Base-by-base conservation (phyloP, 2,797 vertebrate genomes). In the Alcedo atthis region DNA sequence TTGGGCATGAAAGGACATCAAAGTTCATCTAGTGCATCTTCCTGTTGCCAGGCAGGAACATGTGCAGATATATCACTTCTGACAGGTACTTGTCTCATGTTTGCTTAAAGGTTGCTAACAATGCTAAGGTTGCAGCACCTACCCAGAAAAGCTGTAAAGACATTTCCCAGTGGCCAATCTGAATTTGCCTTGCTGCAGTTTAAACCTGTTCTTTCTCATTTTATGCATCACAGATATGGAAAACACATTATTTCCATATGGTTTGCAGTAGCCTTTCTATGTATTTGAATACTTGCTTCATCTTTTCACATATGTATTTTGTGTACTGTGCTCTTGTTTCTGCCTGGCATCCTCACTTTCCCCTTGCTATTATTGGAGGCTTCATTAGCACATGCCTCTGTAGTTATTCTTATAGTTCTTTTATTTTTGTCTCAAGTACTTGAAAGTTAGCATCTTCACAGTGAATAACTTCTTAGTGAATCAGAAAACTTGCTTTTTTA, bases 61-160 rank as follows among this genome's bases (percentile, higher is more conserved):
- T 2, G 35, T 73, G 25, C 69, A 81, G 70, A 48, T 71, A 40
- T 26, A 87, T 87, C 62, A 20, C 33, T 92, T 85, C 69, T 90
- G 86, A 87, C 86, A 90, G 81, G 57, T 85, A 68, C 18, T 63
- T 55, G 33, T 57, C 61, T 87, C 18, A 4, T 54, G 37, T 43
- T 89, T 90, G 81, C 54, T 77, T 87, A 75, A 71, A 78, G 54
- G 32, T 62, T 93, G 42, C 53, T 87, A 74, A 74, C 76, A 89
- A 43, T 46, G 33, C 42, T 58, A 22, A 69, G 37, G 54, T 87
- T 87, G 33, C 4, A 7, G 42, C 64, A 68, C 8, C n/a, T 78
- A 62, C 66, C 19, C 33, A 77, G 54, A 64, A 90, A 87, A 80
- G 15, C 81, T 87, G 42, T 74, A 43, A 85, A 83, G 54, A 28